A percentile compares a stretch with the other conserved stretches of the same genome.
Evolutionary conservation across 2,888 invertebrate species (phyloP).

Genomic region (Phasia obesa): DNA sequence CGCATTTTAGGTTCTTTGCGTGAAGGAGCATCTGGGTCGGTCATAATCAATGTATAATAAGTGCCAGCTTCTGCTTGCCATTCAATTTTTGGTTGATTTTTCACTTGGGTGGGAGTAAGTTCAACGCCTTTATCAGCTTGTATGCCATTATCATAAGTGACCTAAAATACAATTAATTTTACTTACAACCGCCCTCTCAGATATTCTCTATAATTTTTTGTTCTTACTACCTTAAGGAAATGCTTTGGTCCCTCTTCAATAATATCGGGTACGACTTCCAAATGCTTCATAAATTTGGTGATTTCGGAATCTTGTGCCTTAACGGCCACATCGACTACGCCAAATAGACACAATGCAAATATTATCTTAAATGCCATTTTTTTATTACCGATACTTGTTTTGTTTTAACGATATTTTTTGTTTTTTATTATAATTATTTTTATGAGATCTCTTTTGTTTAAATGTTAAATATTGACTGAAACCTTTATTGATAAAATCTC

Average conservation of each 20-base stretch:
- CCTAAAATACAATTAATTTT: constrained; percentile 69
- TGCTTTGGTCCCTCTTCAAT: constrained; percentile 78
- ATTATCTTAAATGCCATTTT: constrained; percentile 64
- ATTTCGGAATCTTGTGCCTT: constrained; percentile 76
- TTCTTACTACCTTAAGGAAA: constrained; percentile 77
- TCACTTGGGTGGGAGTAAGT: constrained; percentile 87
- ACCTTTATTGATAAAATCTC: constrained; percentile 49
- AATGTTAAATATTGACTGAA: constrained; percentile 63
- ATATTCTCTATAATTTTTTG: background rate
- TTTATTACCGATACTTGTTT: constrained; percentile 48
- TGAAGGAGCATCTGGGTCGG: constrained; percentile 96
- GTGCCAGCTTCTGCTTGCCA: constrained; percentile 77
- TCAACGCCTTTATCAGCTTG: constrained; percentile 86
- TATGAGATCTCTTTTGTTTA: constrained; percentile 60
- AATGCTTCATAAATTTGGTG: constrained; percentile 78
- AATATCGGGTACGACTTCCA: constrained; percentile 80
- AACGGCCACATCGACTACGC: constrained; percentile 1
- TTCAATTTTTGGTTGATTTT: constrained; percentile 77
- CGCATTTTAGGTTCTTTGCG: constrained; percentile 89
- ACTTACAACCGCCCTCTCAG: background rate
- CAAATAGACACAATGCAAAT: constrained; percentile 56
- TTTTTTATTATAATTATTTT: constrained; percentile 22
- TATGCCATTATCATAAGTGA: constrained; percentile 80
- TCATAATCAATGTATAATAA: constrained; percentile 80
- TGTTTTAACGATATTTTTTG: background rate